A percentile compares a stretch with the other conserved stretches of the same genome.
phyloP scores from a whole-genome alignment of 1,140 invertebrate genomes.

The Hypsibius dujardini region DNA sequence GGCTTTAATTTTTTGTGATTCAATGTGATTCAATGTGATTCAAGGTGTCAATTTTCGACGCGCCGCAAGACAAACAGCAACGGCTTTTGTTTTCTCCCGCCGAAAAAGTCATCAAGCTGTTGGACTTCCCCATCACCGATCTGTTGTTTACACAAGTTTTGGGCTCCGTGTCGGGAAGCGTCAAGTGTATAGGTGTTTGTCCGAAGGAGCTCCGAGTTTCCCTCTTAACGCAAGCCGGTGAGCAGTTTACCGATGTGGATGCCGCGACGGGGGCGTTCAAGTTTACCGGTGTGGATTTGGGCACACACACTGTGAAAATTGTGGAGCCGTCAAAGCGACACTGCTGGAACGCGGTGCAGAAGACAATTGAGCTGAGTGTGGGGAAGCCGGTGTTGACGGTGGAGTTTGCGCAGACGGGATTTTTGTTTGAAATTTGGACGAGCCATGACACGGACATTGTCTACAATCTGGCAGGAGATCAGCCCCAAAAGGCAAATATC shows the following conservation, averaged over 20 bases:
- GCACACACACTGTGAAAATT: neutral
- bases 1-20: no score
- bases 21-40: no score
- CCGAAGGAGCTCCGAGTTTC: conserved; percentile 18
- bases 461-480: conserved; percentile 18
- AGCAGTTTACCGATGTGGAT: neutral
- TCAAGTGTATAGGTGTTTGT: conserved; percentile 25
- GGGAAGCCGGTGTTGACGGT: conserved; percentile 13
- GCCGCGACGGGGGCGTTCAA: neutral
- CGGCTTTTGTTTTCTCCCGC: conserved; percentile 6
- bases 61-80: conserved; percentile 3
- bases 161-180: conserved; percentile 29
- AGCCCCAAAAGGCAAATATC: conserved; percentile 10
- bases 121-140: conserved; percentile 27
- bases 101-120: conserved; percentile 23
- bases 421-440: conserved; percentile 18
- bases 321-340: neutral
- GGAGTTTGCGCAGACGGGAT: conserved; percentile 17
- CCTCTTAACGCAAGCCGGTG: neutral
- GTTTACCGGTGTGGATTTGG: conserved; percentile 5
- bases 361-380: conserved; percentile 15
- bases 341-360: neutral
- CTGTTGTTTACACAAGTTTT: conserved; percentile 34
- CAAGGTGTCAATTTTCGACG: conserved; percentile 13
- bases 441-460: conserved; percentile 18